phyloP scores from a whole-genome alignment of 2,797 vertebrate species.

The Anableps anableps region DNA sequence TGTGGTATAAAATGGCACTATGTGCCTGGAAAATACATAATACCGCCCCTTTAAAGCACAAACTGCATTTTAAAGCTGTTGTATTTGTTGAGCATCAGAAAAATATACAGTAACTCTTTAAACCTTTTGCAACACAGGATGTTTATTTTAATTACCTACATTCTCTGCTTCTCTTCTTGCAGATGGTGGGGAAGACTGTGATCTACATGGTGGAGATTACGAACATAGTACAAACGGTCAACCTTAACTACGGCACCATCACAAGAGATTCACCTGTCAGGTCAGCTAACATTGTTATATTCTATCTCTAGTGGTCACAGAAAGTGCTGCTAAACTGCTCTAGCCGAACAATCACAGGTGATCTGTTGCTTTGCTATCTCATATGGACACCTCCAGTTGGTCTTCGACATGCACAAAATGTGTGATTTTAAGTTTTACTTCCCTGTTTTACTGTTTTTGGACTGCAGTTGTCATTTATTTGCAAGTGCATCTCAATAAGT shows the following conservation, averaged over 20 bases:
- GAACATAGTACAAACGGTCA: constrained; percentile 72
- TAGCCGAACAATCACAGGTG: background rate
- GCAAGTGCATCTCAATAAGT: background rate
- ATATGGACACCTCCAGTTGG: background rate
- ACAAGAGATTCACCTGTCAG: constrained; percentile 82
- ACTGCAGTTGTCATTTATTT: background rate
- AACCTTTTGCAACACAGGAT: background rate
- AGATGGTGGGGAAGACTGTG: constrained; percentile 76
- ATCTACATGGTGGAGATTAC: constrained; percentile 83
- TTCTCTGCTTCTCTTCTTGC: constrained; percentile 11
- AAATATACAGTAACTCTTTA: background rate
- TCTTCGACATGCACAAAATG: background rate
- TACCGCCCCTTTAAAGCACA: no score
- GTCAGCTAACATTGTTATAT: constrained; percentile 48
- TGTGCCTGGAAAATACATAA: no score
- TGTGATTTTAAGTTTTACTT: background rate
- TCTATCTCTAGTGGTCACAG: background rate
- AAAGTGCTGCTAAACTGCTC: background rate
- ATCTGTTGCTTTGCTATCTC: background rate
- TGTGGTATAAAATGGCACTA: no score
- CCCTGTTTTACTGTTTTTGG: background rate
- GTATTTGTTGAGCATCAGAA: background rate
- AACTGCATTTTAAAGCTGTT: background rate
- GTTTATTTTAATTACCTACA: background rate
- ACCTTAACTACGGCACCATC: constrained; percentile 81